These are phyloP conservation scores for Lindbergichthys nudifrons DNA, from an alignment of 2,797 vertebrate species.

Conservation along the genomic window DNA sequence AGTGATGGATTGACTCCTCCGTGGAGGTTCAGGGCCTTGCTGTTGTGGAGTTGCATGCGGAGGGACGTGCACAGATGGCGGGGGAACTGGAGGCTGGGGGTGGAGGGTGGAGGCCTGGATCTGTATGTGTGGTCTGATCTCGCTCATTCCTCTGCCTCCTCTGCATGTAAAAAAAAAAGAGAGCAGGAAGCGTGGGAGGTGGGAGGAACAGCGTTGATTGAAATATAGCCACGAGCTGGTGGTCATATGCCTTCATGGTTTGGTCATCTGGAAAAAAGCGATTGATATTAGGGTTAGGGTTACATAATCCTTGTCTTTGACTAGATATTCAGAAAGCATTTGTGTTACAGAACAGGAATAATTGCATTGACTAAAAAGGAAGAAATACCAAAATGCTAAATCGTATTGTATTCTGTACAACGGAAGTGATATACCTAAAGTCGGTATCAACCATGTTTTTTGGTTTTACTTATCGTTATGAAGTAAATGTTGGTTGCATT, in stretches of 20 bases:
- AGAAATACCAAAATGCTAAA: background rate
- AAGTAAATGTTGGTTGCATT: no score
- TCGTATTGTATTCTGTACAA: conserved; percentile 4
- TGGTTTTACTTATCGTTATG: no score
- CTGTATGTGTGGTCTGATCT: conserved; percentile 78
- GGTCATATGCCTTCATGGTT: conserved; percentile 60
- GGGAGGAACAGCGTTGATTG: conserved; percentile 75
- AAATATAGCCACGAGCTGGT: conserved; percentile 76
- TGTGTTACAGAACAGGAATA: conserved; percentile 3
- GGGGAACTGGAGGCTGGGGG: conserved; percentile 70
- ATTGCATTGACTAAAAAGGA: background rate
- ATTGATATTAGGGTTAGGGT: conserved; percentile 12
- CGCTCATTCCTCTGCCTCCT: conserved; percentile 58
- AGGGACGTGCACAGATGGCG: conserved; percentile 72
- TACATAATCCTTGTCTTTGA: conserved; percentile 11
- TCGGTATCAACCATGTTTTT: no score
- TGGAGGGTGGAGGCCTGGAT: conserved; percentile 73
- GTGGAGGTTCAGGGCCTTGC: conserved; percentile 82
- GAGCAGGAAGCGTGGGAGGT: conserved; percentile 76
- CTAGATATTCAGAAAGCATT: background rate
- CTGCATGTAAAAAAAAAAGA: conserved; percentile 62
- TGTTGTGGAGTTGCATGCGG: conserved; percentile 80
- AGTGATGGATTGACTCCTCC: conserved; percentile 92
- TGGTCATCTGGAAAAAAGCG: conserved; percentile 33
- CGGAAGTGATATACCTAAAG: background rate